Evolutionary conservation across 1,140 invertebrate genomes (phyloP).

Genomic region (Papilio helenus): DNA sequence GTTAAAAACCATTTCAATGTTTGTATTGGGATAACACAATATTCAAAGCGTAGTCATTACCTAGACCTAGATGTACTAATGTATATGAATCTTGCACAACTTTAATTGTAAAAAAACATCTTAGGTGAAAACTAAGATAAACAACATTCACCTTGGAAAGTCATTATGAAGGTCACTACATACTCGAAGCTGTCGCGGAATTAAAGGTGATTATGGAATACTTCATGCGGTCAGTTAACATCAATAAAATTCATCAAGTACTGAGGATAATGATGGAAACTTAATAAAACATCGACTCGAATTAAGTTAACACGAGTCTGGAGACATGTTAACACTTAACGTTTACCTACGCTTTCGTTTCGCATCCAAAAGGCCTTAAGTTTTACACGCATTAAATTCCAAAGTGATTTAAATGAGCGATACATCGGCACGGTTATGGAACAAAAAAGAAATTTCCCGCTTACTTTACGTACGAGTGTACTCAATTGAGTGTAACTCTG

Average conservation of each 20-base stretch:
- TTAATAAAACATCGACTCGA: conserved; percentile 4
- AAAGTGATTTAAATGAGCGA: conserved; percentile 32
- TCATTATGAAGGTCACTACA: background rate
- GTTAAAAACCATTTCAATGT: too few species aligned
- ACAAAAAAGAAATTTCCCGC: conserved; percentile 33
- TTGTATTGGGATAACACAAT: background rate
- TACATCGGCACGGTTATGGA: conserved; percentile 28
- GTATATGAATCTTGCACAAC: too few species aligned
- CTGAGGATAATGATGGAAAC: conserved; percentile 35
- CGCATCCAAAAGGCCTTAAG: conserved; percentile 18
- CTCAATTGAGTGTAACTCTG: conserved; percentile 34
- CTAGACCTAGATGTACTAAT: too few species aligned
- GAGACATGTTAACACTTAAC: background rate
- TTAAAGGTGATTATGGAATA: conserved; percentile 6
- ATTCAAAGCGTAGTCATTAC: too few species aligned
- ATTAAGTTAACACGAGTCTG: background rate
- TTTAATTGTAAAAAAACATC: too few species aligned
- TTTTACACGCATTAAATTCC: conserved; percentile 7
- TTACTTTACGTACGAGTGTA: conserved; percentile 23
- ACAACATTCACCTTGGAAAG: background rate
- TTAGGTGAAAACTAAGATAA: background rate
- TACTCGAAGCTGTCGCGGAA: background rate
- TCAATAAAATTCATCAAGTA: conserved; percentile 28
- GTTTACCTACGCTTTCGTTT: conserved; percentile 17
- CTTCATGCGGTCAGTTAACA: conserved; percentile 17